phyloP scores from a whole-genome alignment of 2,797 vertebrate species.

The Sarcoramphus papa region DNA sequence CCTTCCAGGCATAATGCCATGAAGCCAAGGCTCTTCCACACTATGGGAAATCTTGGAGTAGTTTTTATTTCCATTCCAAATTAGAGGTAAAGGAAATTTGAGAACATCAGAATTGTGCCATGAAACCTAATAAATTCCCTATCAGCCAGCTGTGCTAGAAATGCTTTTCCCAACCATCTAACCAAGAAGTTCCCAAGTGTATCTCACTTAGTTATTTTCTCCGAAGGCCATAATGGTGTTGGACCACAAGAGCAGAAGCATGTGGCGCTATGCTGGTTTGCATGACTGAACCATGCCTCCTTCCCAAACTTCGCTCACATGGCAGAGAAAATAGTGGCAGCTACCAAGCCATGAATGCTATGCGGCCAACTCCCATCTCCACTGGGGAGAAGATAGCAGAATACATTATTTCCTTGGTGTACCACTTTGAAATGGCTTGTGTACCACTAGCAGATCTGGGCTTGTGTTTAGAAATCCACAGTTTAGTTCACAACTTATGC shows the following conservation, averaged over 20 bases:
- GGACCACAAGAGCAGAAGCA: background rate
- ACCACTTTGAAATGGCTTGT: background rate
- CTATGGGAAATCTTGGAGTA: background rate
- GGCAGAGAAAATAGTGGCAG: background rate
- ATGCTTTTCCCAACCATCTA: background rate
- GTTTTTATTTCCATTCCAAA: background rate
- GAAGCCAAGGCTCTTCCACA: background rate
- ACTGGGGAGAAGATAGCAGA: background rate
- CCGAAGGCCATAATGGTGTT: rapidly evolving
- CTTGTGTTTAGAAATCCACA: too few relatives aligned
- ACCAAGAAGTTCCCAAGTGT: background rate
- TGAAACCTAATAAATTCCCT: background rate
- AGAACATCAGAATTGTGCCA: background rate
- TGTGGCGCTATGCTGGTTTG: background rate
- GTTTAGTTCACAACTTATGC: background rate
- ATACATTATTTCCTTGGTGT: background rate
- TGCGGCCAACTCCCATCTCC: background rate
- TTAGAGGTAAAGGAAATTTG: background rate
- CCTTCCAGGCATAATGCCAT: background rate
- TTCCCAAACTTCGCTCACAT: background rate
- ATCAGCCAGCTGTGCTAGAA: background rate
- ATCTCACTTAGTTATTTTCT: background rate
- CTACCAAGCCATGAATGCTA: background rate
- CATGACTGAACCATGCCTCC: background rate
- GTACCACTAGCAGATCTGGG: too few relatives aligned